A percentile compares a stretch with the other conserved stretches of the same genome.
Conservation (phyloP, 1,140 invertebrate genomes). For the Venustaconcha ellipsiformis region DNA sequence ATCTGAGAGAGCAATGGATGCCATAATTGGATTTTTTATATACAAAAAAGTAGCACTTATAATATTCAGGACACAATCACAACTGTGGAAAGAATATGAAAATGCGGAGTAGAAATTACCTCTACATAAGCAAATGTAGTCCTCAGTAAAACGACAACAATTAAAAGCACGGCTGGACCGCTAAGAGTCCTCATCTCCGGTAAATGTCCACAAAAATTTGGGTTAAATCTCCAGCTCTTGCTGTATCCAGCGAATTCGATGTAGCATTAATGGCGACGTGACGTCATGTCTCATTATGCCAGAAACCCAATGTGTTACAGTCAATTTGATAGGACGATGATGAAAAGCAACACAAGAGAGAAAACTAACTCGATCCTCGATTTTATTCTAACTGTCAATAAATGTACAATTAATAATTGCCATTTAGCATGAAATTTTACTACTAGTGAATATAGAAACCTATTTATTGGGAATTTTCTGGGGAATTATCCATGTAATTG, state of each 20-base stretch:
- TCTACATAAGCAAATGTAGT: conserved; percentile 44
- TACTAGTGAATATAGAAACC: too few relatives aligned
- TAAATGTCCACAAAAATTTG: conserved; percentile 12
- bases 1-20: too few relatives aligned
- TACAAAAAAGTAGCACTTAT: too few relatives aligned
- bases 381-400: too few relatives aligned
- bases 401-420: too few relatives aligned
- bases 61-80: too few relatives aligned
- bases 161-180: conserved; percentile 35
- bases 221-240: conserved; percentile 3
- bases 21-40: too few relatives aligned
- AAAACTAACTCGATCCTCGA: too few relatives aligned
- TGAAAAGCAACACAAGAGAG: too few relatives aligned
- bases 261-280: conserved; percentile 29
- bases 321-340: conserved; percentile 27
- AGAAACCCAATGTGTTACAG: conserved; percentile 5
- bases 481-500: too few relatives aligned
- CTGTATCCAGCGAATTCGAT: neutral
- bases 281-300: conserved; percentile 35
- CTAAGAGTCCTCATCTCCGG: conserved; percentile 36
- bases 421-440: too few relatives aligned
- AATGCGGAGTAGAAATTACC: conserved; percentile 31
- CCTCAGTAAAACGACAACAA: conserved; percentile 35
- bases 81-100: neutral
- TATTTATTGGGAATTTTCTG: too few relatives aligned